phyloP scores from a whole-genome alignment of 2,888 invertebrate genomes.

The Amblyjoppa proteus region DNA sequence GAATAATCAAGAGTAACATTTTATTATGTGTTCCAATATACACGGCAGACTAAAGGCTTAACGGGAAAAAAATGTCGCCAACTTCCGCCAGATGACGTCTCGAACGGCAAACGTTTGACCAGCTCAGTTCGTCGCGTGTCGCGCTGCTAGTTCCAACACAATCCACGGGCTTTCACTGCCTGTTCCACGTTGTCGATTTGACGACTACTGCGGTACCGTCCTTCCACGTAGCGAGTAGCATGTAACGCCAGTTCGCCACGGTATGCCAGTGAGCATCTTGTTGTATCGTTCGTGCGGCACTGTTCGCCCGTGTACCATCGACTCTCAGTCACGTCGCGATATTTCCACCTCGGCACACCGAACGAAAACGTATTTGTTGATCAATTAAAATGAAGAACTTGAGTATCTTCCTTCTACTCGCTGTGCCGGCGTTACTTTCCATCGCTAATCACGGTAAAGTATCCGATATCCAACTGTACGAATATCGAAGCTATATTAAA shows the following conservation, averaged over 20 bases:
- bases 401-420: constrained; percentile 88
- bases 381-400: constrained; percentile 88
- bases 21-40: background rate
- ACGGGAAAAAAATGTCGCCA: background rate
- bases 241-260: constrained; percentile 73
- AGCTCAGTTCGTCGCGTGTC: background rate
- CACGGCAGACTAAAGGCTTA: background rate
- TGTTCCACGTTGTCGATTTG: constrained; percentile 80
- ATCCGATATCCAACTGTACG: constrained; percentile 67
- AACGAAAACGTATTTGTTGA: constrained; percentile 47
- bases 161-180: constrained; percentile 48
- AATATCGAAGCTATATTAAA: constrained; percentile 36
- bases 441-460: constrained; percentile 90
- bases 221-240: constrained; percentile 80
- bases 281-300: constrained; percentile 66
- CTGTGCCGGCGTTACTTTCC: constrained; percentile 90
- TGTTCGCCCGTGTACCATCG: constrained; percentile 54
- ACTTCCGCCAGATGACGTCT: background rate
- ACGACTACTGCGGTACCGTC: constrained; percentile 74
- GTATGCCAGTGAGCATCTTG: constrained; percentile 67
- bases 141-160: constrained; percentile 28
- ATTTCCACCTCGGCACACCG: constrained; percentile 9
- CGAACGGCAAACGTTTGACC: background rate
- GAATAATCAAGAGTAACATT: too few species aligned
- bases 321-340: constrained; percentile 39